Conservation (phyloP, 1,140 invertebrate genomes). For the Plodia interpunctella region DNA sequence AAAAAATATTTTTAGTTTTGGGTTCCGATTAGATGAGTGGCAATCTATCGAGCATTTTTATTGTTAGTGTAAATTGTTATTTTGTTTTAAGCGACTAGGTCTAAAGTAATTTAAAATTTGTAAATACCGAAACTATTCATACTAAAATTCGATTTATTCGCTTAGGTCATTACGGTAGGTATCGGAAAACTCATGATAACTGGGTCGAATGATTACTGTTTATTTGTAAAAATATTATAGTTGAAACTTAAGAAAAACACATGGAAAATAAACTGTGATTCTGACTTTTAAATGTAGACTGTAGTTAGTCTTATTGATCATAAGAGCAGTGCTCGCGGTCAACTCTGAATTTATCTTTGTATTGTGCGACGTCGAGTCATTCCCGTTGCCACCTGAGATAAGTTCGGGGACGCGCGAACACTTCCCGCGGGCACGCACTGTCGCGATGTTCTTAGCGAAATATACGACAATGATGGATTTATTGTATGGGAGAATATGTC, state of each 20-base stretch:
- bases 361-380: neutral
- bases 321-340: constrained; percentile 30
- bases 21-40: constrained; percentile 60
- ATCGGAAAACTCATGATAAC: constrained; percentile 56
- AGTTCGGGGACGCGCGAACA: neutral
- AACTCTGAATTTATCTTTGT: neutral
- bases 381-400: neutral
- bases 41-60: constrained; percentile 74
- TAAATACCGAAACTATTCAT: constrained; percentile 66
- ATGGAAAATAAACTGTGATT: constrained; percentile 75
- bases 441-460: neutral
- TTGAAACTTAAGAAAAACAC: constrained; percentile 51
- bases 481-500: constrained; percentile 11
- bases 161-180: constrained; percentile 62
- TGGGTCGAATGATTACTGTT: constrained; percentile 59
- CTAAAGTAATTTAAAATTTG: constrained; percentile 71
- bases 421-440: neutral
- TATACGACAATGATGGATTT: neutral
- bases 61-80: constrained; percentile 76
- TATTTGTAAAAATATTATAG: constrained; percentile 49
- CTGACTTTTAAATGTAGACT: constrained; percentile 70
- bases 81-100: constrained; percentile 73
- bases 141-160: constrained; percentile 63
- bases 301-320: constrained; percentile 61
- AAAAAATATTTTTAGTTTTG: constrained; percentile 66